Conservation (phyloP, 2,888 invertebrate genomes). For the Pantelozetes paolii region DNA sequence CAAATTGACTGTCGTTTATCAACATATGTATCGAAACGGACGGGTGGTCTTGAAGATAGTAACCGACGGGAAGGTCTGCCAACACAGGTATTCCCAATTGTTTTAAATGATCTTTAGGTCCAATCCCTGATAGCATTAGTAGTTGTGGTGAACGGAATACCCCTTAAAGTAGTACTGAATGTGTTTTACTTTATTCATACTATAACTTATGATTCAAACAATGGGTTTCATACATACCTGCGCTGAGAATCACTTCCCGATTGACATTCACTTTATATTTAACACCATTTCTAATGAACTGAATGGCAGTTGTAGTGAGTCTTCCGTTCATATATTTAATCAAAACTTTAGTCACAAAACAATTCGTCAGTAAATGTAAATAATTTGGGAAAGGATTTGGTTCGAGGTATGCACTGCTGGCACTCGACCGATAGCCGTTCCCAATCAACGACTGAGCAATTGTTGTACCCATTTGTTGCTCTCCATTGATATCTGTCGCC, state of each 20-base stretch:
- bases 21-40: neutral
- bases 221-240: conserved; percentile 47
- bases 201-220: too few species aligned
- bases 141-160: conserved; percentile 55
- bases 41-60: conserved; percentile 56
- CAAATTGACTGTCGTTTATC: neutral
- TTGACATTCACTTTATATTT: conserved; percentile 48
- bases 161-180: too few species aligned
- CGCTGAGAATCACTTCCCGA: conserved; percentile 52
- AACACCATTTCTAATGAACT: conserved; percentile 48
- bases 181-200: too few species aligned
- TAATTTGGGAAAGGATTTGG: conserved; percentile 72
- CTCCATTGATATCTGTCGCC: neutral
- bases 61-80: conserved; percentile 56
- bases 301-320: conserved; percentile 51
- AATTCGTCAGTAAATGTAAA: conserved; percentile 74
- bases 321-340: conserved; percentile 48
- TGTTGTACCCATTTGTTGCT: neutral
- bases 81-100: conserved; percentile 54
- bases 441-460: neutral
- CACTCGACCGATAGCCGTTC: conserved; percentile 75
- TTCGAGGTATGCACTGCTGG: conserved; percentile 77
- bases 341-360: conserved; percentile 59
- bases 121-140: conserved; percentile 52
- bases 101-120: conserved; percentile 51